Base-by-base conservation (phyloP, 1,140 invertebrate species). In the Listronotus oregonensis region DNA sequence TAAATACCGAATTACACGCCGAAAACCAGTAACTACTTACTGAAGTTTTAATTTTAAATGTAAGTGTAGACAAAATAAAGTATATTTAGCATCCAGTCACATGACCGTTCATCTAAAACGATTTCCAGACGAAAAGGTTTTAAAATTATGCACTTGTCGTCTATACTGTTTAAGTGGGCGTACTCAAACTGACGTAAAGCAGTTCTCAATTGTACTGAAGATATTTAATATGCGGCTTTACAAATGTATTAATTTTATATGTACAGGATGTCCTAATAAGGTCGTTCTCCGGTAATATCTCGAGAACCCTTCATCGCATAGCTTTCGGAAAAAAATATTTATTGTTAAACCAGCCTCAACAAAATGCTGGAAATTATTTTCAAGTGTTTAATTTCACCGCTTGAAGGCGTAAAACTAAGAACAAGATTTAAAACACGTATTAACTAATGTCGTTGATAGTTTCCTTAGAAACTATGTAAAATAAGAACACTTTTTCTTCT, bases 61-160 rank as follows among this genome's bases (percentile, higher is more conserved):
- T 39, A 37, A 10, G 51, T 3, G 27, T 14, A 27, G 6, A n/a
- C 17, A 34, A 15, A 52, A 52, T 14, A 52, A 12, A 32, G 34
- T 60, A 60, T 50, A 60, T 60, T 60, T 60, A 60, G 58, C 58
- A 50, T 50, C 39, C 27, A 44, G 31, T 60, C 58, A 60, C 58
- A 46, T 60, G 58, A 60, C 15, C 8, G 31, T 42, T 9, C 18
- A 46, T 60, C 46, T 60, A 37, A 42, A 60, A n/a, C 42, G 34
- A 1, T 58, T 58, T 42, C 52, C 52, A 43, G 40, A 40, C 37
- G 5, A 17, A 42, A 21, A 18, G 42, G 42, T 56, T 56, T 56
- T 18, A 0, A 17, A 56, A 56, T 56, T 17, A 58, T 58, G 56
- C 56, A 58, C 17, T 46, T 58, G 56, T 58, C 18, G n/a, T 51